A percentile compares a stretch with the other conserved stretches of the same genome.
phyloP scores from a whole-genome alignment of 64 coral and sea anemone species.

The Porites lutea region DNA sequence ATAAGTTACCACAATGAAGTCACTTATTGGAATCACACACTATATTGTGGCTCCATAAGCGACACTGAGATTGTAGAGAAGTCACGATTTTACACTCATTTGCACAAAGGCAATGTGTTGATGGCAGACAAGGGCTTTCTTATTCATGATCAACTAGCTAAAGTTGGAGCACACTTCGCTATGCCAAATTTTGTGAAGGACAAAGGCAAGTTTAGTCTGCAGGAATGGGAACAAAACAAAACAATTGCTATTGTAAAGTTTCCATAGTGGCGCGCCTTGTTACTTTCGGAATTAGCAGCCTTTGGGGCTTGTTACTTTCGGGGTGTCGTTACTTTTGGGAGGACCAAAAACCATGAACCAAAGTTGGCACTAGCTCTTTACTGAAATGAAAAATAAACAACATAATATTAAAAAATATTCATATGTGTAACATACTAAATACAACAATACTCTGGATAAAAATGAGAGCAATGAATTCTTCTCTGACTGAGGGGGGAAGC shows the following conservation, averaged over 20 bases:
- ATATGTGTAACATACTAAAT: too few relatives aligned
- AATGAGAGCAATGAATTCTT: too few relatives aligned
- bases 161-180: conserved; percentile 47
- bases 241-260: conserved; percentile 51
- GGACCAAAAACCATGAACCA: neutral
- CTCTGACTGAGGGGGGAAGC: too few relatives aligned
- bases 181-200: conserved; percentile 59
- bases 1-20: conserved; percentile 66
- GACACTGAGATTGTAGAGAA: conserved; percentile 46
- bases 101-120: conserved; percentile 39
- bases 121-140: conserved; percentile 59
- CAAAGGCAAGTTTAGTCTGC: conserved; percentile 36
- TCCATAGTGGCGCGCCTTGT: conserved; percentile 47
- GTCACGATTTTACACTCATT: conserved; percentile 24
- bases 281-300: too few relatives aligned
- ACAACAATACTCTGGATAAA: too few relatives aligned
- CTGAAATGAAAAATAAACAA: too few relatives aligned
- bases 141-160: conserved; percentile 41
- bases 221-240: conserved; percentile 51
- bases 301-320: too few relatives aligned
- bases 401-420: too few relatives aligned
- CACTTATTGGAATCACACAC: conserved; percentile 60
- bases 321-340: too few relatives aligned
- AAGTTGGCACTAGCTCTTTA: conserved; percentile 32
- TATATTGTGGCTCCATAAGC: conserved; percentile 61